A percentile compares a stretch with the other conserved stretches of the same genome.
These are phyloP conservation scores for Martes martes DNA, from an alignment of 2,113 vertebrate species.

Conservation along the genomic window DNA sequence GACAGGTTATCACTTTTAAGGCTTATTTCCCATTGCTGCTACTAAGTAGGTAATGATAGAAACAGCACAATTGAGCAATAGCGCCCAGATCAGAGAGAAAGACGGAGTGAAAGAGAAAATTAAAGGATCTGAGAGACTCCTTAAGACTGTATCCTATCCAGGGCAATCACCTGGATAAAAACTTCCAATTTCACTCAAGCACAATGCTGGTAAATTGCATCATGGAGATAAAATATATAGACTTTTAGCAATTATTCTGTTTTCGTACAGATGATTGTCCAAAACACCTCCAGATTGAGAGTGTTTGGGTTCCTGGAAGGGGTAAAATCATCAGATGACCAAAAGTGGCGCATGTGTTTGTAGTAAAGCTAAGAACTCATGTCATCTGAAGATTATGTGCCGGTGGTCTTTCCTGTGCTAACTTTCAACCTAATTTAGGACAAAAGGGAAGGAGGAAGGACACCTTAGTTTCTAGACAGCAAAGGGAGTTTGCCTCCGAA, in stretches of 20 bases:
- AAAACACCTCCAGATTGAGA: neutral
- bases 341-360: neutral
- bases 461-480: neutral
- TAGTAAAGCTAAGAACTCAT: neutral
- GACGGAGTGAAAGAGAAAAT: neutral
- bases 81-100: neutral
- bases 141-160: conserved; percentile 11
- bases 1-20: conserved; percentile 53
- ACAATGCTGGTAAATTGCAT: neutral
- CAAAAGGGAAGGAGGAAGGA: neutral
- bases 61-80: conserved; percentile 3
- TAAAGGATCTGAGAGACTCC: neutral
- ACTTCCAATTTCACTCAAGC: conserved; percentile 37
- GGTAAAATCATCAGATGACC: neutral
- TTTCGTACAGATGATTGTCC: neutral
- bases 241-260: neutral
- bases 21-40: conserved; percentile 22
- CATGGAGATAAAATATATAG: neutral
- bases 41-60: conserved; percentile 35
- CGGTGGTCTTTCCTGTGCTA: neutral
- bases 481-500: neutral
- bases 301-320: neutral
- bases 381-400: neutral
- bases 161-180: neutral
- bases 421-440: neutral